A percentile compares a stretch with the other conserved stretches of the same genome.
phyloP scores from a whole-genome alignment of 2,113 vertebrate species.

The Arvicanthis niloticus region DNA sequence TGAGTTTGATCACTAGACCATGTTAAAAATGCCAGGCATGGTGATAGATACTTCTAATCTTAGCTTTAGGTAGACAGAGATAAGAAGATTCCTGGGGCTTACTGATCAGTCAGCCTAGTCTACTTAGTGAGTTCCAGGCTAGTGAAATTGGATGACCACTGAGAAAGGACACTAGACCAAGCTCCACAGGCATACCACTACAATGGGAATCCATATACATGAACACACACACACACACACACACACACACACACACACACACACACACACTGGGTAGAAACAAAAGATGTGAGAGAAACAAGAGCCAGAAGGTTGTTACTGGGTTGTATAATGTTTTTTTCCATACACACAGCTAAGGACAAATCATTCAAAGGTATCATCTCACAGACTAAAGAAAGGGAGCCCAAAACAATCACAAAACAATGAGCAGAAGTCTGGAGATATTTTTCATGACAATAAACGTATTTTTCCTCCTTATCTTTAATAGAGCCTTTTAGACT shows the following conservation, averaged over 20 bases:
- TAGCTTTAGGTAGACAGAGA: neutral
- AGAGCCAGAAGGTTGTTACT: neutral
- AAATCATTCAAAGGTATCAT: conserved; percentile 26
- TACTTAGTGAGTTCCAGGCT: neutral
- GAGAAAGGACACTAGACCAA: neutral
- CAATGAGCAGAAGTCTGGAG: conserved; percentile 41
- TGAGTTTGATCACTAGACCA: no score
- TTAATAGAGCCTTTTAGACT: conserved; percentile 74
- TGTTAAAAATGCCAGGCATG: neutral
- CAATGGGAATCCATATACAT: neutral
- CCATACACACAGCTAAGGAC: neutral
- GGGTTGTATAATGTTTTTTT: conserved; percentile 24
- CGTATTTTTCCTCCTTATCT: conserved; percentile 68
- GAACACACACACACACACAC: neutral
- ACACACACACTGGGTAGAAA: neutral
- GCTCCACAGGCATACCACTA: neutral
- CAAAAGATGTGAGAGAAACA: neutral
- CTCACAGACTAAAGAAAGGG: conserved; percentile 46
- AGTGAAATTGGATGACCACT: neutral
- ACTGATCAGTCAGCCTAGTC: neutral
- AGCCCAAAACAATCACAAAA: conserved; percentile 67
- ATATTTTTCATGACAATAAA: conserved; percentile 76
- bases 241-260: neutral
- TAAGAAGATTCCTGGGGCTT: neutral
- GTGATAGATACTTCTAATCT: neutral